phyloP scores from a whole-genome alignment of 2,797 vertebrate genomes.

The Ptychobarbus kaznakovi region DNA sequence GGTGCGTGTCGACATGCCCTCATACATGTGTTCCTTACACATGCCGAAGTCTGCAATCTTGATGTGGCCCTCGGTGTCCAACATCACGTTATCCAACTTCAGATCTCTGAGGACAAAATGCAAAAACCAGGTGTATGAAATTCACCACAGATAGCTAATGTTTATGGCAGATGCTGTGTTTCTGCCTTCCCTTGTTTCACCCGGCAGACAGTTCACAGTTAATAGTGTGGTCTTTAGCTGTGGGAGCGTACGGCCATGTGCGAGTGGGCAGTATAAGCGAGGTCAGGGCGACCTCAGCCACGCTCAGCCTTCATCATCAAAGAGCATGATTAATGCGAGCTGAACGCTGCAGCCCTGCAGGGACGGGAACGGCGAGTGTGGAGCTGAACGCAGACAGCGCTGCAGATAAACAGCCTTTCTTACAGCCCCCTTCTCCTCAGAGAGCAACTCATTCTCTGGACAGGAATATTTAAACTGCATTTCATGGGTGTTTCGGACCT shows the following conservation, averaged over 20 bases:
- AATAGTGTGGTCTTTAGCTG: neutral
- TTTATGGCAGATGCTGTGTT: neutral
- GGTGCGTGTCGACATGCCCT: conserved; percentile 92
- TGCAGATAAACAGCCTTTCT: conserved; percentile 41
- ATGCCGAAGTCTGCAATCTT: conserved; percentile 99
- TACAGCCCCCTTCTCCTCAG: conserved; percentile 14
- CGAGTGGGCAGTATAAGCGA: conserved; percentile 24
- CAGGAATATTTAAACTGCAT: conserved; percentile 38
- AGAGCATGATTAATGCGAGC: conserved; percentile 50
- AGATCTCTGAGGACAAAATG: conserved; percentile 76
- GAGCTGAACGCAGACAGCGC: conserved; percentile 34
- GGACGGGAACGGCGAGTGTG: conserved; percentile 20
- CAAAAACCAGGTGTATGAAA: neutral
- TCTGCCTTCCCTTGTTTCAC: neutral
- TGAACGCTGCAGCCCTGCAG: conserved; percentile 20
- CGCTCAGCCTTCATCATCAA: conserved; percentile 38
- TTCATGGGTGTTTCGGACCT: neutral
- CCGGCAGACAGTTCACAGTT: neutral
- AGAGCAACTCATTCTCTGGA: conserved; percentile 40
- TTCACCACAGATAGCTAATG: neutral
- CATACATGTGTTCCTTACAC: conserved; percentile 98
- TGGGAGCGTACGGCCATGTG: neutral
- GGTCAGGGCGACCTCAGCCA: conserved; percentile 54
- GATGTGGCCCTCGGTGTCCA: conserved; percentile 98
- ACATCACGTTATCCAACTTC: conserved; percentile 97